Percentiles rank a stretch among this genome's conserved stretches.
Evolutionary conservation across 2,797 vertebrate species (phyloP).

Genomic region (Nothura maculosa): DNA sequence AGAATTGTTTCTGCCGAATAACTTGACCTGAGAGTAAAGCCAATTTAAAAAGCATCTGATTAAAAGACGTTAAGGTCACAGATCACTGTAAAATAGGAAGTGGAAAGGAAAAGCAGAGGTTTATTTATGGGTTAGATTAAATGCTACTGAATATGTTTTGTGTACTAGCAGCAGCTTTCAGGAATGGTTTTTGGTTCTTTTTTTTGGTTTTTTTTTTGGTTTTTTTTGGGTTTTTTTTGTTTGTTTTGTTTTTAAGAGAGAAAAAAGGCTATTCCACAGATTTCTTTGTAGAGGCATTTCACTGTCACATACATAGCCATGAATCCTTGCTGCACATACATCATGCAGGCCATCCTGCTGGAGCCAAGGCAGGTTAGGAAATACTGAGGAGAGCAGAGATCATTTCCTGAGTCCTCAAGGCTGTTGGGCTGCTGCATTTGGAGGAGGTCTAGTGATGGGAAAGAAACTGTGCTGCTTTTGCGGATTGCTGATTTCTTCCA

Average conservation of each 20-base stretch:
- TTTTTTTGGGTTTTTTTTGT: too few species aligned
- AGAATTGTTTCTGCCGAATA: conserved; percentile 67
- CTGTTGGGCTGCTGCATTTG: neutral
- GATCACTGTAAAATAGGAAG: conserved; percentile 55
- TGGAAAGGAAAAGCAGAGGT: conserved; percentile 12
- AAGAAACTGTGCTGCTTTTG: neutral
- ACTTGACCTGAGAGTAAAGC: conserved; percentile 70
- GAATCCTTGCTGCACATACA: neutral
- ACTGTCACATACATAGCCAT: neutral
- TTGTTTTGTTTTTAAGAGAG: too few species aligned
- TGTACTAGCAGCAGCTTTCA: neutral
- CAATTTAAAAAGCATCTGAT: conserved; percentile 73
- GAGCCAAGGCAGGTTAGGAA: neutral
- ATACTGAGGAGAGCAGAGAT: neutral
- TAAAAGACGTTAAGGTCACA: conserved; percentile 64
- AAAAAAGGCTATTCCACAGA: neutral
- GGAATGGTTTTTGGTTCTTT: too few species aligned
- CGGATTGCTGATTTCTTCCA: neutral
- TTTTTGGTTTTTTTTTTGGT: too few species aligned
- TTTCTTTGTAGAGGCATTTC: neutral
- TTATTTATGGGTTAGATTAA: conserved; percentile 35
- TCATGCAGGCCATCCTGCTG: accelerated
- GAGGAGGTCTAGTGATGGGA: neutral
- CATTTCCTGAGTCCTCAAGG: neutral
- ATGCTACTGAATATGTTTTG: neutral